Evolutionary conservation across 2,888 invertebrate genomes (phyloP), one percentile per base, ranked within the genome.

Genomic region (Drosophila peninsularis): DNA sequence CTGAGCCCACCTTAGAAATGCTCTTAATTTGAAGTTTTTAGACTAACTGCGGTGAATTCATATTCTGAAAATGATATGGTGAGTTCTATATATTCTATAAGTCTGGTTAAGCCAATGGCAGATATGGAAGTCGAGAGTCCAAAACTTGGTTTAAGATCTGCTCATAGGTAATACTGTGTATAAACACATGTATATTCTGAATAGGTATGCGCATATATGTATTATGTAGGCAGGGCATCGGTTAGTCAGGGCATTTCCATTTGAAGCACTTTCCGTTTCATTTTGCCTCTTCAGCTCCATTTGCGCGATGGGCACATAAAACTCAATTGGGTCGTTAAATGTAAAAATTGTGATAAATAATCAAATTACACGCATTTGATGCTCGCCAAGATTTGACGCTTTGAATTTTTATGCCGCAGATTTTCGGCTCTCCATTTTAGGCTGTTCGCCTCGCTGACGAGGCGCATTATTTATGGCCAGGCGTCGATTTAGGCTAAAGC

Each of bases 281-380:
- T 54, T 49, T 19, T 45, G 24, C 21, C 42, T 34, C 37, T 54
- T 53, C 44, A 41, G 53, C 45, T 24, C 52, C 60, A 32, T 60
- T 60, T 57, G 62, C 78, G 54, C 78, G 57, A 78, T 65, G 68
- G 67, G 75, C 78, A 55, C 76, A 88, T 89, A 82, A 85, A 86
- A 89, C 86, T 77, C 82, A 89, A 86, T 86, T 86, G 86, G 80
- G 83, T 89, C 89, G 88, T 86, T 89, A 86, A 86, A 86, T 78
- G 73, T 78, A 80, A 88, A 88, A 85, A 89, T 82, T 87, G 86
- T 80, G 86, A 89, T 86, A 88, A 89, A 89, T 89, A 86, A 86
- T 89, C 90, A 86, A 86, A 86, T 86, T 89, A 89, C 82, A 87
- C 71, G 87, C 81, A 78, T 80, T 89, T 84, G 71, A 79, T 84